Evolutionary conservation across 2,888 invertebrate species (phyloP), one percentile per base, ranked within the genome.

Genomic region (Itoplectis maculator): DNA sequence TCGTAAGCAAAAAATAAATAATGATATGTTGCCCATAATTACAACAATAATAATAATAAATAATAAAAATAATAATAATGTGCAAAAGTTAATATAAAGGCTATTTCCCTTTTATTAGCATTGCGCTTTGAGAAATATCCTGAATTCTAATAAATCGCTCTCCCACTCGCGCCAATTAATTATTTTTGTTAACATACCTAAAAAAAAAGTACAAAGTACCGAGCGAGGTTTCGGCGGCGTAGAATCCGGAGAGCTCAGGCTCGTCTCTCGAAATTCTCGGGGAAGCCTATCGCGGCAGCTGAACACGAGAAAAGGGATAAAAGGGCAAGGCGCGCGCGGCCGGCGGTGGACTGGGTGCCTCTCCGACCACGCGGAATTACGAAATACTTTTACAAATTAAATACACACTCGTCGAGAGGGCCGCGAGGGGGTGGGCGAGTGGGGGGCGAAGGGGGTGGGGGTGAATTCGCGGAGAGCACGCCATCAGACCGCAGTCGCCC

Each of bases 331-430:
- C 63, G 49, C 75, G 42, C 63, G 49, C 75, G 79, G 61, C 56
- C 59, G 69, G 61, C 69, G 42, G 76, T 63, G 65, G 68, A 70
- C 87, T 83, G 80, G 83, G 85, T 85, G 86, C 84, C 86, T 89
- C 88, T 89, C 88, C 86, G 87, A 86, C 88, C 88, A 86, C 81
- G 86, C 86, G 89, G 82, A 88, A 91, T 90, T 88, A 90, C 89
- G 89, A 90, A 91, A 91, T 91, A 91, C 90, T 91, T 91, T 90
- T 89, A 88, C 88, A 89, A 91, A 91, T 91, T 91, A 91, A 91
- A 91, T 89, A 89, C 88, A 88, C 88, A 88, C 88, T 85, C 88
- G 86, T 85, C 82, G 42, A 54, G 63, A 83, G 79, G 78, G 81
- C 79, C 82, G 87, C 76, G 70, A 72, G 85, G 77, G 84, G 59